Evolutionary conservation across 1,140 invertebrate genomes (phyloP), one percentile per base, ranked within the genome.

Genomic region (Orchestia grillus): DNA sequence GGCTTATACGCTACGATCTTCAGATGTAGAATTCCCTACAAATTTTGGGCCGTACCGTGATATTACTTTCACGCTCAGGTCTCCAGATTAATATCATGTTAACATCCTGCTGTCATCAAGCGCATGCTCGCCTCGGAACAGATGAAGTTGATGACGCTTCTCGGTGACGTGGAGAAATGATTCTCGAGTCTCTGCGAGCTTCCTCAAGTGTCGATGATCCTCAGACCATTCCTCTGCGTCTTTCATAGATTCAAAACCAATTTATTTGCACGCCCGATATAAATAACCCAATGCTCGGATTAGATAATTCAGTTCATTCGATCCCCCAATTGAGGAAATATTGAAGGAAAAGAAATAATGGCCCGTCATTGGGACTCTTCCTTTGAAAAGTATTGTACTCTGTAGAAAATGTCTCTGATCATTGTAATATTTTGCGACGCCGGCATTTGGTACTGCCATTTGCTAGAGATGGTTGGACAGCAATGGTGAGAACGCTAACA

Each of bases 161-260:
- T 15, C 40, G 44, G 44, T 40, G 92, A 94, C 92, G 92, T 47
- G 36, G 92, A 94, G 44, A 94, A 45, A 94, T 94, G 92, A 40
- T 43, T 45, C 92, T 44, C 43, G 44, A 11, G 43, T 94, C 40
- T 44, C 40, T 0, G 44, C 41, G 44, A 94, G 43, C 92, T 94
- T 47, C 92, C 92, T n/a, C 47, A 94, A 47, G 44, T 94, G 92
- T 45, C 92, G 92, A 94, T 94, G 92, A 94, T 94, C 44, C 92
- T 47, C 15, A 42, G 44, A 47, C 44, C 92, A 94, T 94, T 47
- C 44, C 92, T 94, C 92, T 94, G 43, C 41, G 92, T 94, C 92
- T 94, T 44, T 94, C 43, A 44, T 44, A 94, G 92, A 42, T 94
- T 94, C 43, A 94, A 42, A 47, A 44, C 40, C 92, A 45, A 94